These are phyloP conservation scores for Cirrhinus molitorella DNA, from an alignment of 2,797 vertebrate genomes.

Conservation along the genomic window DNA sequence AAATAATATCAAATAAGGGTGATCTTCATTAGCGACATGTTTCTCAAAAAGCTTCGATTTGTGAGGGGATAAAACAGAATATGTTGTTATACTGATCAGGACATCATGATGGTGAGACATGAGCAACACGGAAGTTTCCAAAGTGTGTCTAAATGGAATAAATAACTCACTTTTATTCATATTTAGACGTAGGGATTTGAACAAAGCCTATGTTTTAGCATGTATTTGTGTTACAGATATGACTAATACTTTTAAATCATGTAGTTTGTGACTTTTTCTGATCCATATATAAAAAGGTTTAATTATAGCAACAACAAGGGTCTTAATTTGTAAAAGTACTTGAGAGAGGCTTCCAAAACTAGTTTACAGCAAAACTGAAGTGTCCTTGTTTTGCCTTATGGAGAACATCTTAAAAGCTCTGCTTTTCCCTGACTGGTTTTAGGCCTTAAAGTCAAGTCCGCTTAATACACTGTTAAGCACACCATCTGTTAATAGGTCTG, in stretches of 20 bases:
- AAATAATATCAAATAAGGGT: slow-evolving; percentile 68
- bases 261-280: not conserved
- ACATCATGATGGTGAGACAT: not conserved
- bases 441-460: slow-evolving; percentile 36
- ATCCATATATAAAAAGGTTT: too few species aligned
- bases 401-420: not conserved
- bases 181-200: not conserved
- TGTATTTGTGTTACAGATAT: too few species aligned
- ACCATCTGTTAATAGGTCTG: slow-evolving; percentile 29
- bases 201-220: not conserved
- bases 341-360: not conserved
- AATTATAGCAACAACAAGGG: too few species aligned
- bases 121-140: not conserved
- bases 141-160: not conserved
- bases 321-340: too few species aligned
- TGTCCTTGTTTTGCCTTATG: not conserved
- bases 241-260: too few species aligned
- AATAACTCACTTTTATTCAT: not conserved
- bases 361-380: not conserved
- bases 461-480: not conserved
- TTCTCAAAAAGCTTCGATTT: slow-evolving; percentile 59
- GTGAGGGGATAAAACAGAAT: not conserved
- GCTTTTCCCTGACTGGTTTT: not conserved
- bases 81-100: not conserved
- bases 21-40: slow-evolving; percentile 53